phyloP scores from a whole-genome alignment of 1,140 invertebrate species.

The Pantala flavescens region DNA sequence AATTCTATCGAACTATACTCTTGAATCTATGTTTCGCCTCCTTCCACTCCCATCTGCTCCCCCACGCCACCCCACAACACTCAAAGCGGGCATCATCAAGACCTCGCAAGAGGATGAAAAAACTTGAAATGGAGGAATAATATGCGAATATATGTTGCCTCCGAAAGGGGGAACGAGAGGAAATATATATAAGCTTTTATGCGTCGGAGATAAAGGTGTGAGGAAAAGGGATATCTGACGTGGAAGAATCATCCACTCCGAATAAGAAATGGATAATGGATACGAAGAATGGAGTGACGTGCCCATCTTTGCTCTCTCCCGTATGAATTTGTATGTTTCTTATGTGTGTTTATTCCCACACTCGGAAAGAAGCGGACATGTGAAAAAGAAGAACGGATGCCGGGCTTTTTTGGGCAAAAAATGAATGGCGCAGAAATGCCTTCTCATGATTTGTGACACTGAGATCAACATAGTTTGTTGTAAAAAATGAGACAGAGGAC shows the following conservation, averaged over 20 bases:
- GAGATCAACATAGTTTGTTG: background rate
- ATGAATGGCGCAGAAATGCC: background rate
- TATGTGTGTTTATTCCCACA: too few species aligned
- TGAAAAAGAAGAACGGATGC: background rate
- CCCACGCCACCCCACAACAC: too few species aligned
- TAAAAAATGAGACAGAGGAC: too few species aligned
- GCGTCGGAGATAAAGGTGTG: background rate
- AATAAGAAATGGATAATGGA: conserved; percentile 1
- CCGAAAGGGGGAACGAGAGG: too few species aligned
- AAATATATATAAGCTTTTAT: too few species aligned
- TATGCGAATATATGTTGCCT: too few species aligned
- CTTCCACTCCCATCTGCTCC: too few species aligned
- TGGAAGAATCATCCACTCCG: background rate
- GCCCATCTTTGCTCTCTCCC: background rate
- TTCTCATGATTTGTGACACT: background rate
- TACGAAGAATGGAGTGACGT: background rate
- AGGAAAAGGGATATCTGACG: background rate
- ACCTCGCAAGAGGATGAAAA: too few species aligned
- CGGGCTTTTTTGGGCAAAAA: background rate
- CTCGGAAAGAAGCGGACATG: background rate
- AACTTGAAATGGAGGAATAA: too few species aligned
- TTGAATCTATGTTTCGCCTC: too few species aligned
- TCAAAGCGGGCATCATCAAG: too few species aligned
- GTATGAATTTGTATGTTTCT: background rate
- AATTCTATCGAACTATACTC: too few species aligned